Percentiles rank a stretch among this genome's conserved stretches.
Evolutionary conservation across 2,797 vertebrate species (phyloP).

Genomic region (Bradypus variegatus): DNA sequence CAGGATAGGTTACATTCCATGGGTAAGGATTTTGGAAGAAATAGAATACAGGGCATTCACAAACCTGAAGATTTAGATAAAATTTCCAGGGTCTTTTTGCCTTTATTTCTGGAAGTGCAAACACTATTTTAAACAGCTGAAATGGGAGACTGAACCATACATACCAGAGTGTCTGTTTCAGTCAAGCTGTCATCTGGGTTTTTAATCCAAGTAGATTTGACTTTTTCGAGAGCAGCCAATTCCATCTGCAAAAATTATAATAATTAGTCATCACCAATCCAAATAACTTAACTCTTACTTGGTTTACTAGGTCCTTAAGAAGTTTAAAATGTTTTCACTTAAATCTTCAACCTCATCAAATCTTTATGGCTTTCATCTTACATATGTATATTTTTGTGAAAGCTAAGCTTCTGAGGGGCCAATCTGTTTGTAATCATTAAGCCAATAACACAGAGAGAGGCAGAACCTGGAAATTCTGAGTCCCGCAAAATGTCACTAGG

Average conservation of each 20-base stretch:
- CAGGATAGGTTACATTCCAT: background rate
- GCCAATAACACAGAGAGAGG: background rate
- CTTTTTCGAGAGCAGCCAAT: slow-evolving; percentile 78
- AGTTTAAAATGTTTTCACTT: slow-evolving; percentile 10
- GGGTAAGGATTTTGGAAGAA: background rate
- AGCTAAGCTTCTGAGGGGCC: background rate
- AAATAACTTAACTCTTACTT: background rate
- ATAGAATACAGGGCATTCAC: background rate
- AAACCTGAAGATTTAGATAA: background rate
- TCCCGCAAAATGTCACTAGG: background rate
- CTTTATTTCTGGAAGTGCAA: background rate
- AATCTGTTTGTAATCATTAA: background rate
- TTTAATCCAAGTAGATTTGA: slow-evolving; percentile 83
- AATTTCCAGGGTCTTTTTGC: background rate
- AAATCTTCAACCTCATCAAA: background rate
- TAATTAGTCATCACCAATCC: background rate
- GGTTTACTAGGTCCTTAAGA: background rate
- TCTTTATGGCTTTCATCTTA: slow-evolving; percentile 7
- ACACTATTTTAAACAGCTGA: background rate
- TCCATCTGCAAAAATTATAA: slow-evolving; percentile 79
- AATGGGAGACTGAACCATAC: background rate
- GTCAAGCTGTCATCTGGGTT: slow-evolving; percentile 82
- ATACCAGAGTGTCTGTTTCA: slow-evolving; percentile 81
- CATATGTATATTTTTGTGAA: background rate
- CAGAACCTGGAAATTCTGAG: background rate